Conservation (phyloP, 2,797 vertebrate genomes). For the Muscicapa striata region DNA sequence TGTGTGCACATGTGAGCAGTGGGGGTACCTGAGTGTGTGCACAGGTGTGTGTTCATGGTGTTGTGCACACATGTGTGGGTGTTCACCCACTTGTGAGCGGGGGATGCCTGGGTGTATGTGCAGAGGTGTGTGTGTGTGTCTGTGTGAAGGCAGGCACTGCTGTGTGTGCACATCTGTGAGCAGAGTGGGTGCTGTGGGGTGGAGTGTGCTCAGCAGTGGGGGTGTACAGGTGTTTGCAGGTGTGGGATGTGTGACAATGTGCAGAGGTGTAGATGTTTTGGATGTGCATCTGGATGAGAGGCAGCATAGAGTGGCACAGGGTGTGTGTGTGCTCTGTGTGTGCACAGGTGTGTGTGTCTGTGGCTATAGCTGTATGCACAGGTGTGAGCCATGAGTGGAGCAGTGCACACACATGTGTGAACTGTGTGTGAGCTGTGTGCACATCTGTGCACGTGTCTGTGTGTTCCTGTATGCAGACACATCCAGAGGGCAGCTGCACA, state of each 20-base stretch:
- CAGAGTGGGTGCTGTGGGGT: not conserved
- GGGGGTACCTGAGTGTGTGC: not conserved
- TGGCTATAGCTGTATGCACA: not conserved
- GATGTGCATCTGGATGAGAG: not conserved
- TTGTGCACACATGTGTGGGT: not conserved
- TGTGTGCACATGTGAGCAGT: not conserved
- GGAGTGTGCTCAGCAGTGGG: not conserved
- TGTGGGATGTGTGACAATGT: not conserved
- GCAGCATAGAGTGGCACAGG: not conserved
- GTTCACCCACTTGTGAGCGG: not conserved
- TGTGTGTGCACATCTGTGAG: not conserved
- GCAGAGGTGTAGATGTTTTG: not conserved
- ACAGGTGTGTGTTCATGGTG: not conserved
- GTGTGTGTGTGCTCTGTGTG: not conserved
- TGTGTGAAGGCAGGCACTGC: not conserved
- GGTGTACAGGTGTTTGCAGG: not conserved
- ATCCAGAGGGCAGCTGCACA: not conserved
- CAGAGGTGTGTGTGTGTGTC: not conserved
- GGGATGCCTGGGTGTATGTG: not conserved
- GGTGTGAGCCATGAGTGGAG: not conserved
- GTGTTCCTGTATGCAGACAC: not conserved
- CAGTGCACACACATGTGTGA: rapidly evolving
- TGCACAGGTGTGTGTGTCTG: no score
- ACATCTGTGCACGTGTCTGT: no score
- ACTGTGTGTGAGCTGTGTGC: not conserved